These are phyloP conservation scores for Benthosema pterotum DNA, from an alignment of 2,797 vertebrate genomes.

Conservation along the genomic window DNA sequence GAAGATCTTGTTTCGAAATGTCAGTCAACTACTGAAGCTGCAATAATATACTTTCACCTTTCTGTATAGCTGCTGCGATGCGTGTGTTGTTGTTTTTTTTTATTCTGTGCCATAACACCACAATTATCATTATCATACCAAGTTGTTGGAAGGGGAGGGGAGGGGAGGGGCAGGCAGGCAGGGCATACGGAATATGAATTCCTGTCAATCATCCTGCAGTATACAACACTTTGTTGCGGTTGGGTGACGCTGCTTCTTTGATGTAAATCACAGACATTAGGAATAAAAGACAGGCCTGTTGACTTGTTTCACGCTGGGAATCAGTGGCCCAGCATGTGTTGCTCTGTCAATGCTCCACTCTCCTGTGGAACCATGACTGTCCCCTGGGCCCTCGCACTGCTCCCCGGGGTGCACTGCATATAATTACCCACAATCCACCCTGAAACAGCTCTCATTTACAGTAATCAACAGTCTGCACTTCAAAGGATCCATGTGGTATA, in stretches of 20 bases:
- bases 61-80: neutral
- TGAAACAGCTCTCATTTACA: slow-evolving; percentile 84
- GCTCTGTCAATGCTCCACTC: slow-evolving; percentile 79
- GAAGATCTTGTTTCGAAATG: too few species aligned
- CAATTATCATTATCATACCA: slow-evolving; percentile 69
- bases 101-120: slow-evolving; percentile 63
- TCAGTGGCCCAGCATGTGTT: slow-evolving; percentile 81
- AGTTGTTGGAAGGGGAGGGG: slow-evolving; percentile 63
- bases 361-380: slow-evolving; percentile 74
- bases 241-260: slow-evolving; percentile 78
- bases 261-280: slow-evolving; percentile 82
- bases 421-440: slow-evolving; percentile 84
- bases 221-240: slow-evolving; percentile 74
- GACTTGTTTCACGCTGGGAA: slow-evolving; percentile 79
- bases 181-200: slow-evolving; percentile 76
- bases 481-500: slow-evolving; percentile 78
- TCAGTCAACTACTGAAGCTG: too few species aligned
- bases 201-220: slow-evolving; percentile 76
- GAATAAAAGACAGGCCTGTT: slow-evolving; percentile 82
- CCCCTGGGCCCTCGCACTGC: slow-evolving; percentile 78
- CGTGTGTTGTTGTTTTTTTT: too few species aligned
- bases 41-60: neutral
- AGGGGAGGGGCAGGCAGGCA: slow-evolving; percentile 42
- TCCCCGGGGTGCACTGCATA: slow-evolving; percentile 81
- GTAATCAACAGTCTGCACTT: slow-evolving; percentile 84